Conservation (phyloP, 2,113 vertebrate genomes). For the Proteles cristata region DNA sequence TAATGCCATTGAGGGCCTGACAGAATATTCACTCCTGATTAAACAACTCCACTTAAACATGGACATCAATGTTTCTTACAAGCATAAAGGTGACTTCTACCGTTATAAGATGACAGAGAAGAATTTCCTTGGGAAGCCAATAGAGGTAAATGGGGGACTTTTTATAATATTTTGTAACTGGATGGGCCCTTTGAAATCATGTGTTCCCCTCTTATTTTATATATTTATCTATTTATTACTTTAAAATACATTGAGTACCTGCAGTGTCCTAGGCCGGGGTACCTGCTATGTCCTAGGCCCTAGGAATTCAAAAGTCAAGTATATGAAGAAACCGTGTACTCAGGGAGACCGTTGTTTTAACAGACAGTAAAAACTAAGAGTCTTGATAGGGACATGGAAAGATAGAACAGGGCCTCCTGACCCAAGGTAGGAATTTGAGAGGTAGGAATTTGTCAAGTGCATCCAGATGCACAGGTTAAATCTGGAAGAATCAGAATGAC, state of each 20-base stretch:
- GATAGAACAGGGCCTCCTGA: background rate
- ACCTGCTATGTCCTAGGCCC: background rate
- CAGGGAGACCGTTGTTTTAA: background rate
- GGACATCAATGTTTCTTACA: slow-evolving; percentile 88
- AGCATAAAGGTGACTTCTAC: slow-evolving; percentile 78
- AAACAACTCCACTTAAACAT: slow-evolving; percentile 86
- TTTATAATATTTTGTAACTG: background rate
- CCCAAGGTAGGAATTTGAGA: background rate
- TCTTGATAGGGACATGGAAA: background rate
- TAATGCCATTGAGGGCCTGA: slow-evolving; percentile 92
- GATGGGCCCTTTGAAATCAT: background rate
- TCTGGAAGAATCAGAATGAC: background rate
- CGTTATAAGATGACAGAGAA: slow-evolving; percentile 85
- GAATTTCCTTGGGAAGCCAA: slow-evolving; percentile 85
- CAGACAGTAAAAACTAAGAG: background rate
- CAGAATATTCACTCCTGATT: slow-evolving; percentile 87
- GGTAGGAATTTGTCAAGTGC: background rate
- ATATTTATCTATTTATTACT: background rate
- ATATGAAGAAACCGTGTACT: background rate
- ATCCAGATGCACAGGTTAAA: background rate
- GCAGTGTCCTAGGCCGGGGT: background rate
- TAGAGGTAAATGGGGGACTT: slow-evolving; percentile 83
- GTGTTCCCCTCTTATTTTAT: background rate
- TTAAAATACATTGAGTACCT: background rate
- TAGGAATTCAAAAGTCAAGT: background rate